Percentiles rank a stretch among this genome's conserved stretches.
Conservation (phyloP, 1,140 invertebrate species). For the Diabrotica virgifera region DNA sequence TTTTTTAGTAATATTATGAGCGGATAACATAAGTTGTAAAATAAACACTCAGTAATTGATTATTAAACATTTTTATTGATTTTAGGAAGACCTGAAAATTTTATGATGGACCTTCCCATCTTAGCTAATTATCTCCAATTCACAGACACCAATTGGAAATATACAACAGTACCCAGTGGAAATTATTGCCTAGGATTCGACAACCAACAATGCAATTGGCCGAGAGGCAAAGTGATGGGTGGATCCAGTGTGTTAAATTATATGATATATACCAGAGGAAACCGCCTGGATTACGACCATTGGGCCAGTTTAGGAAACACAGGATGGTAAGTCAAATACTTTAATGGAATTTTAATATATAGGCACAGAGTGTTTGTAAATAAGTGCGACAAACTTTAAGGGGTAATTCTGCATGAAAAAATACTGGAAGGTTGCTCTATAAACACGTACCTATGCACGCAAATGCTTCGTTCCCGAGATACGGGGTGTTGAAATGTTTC, state of each 20-base stretch:
- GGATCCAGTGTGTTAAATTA: slow-evolving; percentile 85
- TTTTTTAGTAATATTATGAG: no score
- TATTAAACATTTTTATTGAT: slow-evolving; percentile 25
- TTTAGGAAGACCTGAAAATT: slow-evolving; percentile 48
- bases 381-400: no score
- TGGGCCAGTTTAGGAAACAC: slow-evolving; percentile 75
- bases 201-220: slow-evolving; percentile 62
- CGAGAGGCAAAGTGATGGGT: slow-evolving; percentile 75
- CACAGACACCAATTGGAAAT: slow-evolving; percentile 57
- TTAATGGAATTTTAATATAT: background rate
- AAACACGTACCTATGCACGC: no score
- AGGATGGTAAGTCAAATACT: slow-evolving; percentile 58
- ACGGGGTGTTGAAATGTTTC: no score
- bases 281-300: slow-evolving; percentile 69
- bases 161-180: slow-evolving; percentile 57
- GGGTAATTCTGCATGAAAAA: no score
- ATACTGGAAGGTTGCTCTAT: no score
- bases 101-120: slow-evolving; percentile 67
- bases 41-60: no score
- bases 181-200: slow-evolving; percentile 53
- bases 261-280: slow-evolving; percentile 86
- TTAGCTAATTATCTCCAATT: slow-evolving; percentile 62
- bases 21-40: no score
- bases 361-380: no score
- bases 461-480: no score